Evolutionary conservation across 2,113 vertebrate species (phyloP), one percentile per base, ranked within the genome.

Genomic region (Melierax canorus): DNA sequence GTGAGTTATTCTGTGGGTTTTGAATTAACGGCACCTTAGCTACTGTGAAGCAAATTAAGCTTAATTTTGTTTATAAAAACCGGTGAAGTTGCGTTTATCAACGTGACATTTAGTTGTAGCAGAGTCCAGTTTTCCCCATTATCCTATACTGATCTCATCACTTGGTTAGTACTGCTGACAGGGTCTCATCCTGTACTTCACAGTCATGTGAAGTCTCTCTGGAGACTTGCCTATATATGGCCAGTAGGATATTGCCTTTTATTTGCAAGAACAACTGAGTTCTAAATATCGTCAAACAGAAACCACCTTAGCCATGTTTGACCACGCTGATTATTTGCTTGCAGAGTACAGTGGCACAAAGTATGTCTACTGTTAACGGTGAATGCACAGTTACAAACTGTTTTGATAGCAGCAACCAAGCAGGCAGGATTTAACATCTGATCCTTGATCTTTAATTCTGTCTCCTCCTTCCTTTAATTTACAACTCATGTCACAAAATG

Each of bases 11-110:
- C 91, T 79, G 79, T 66, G 71, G 74, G 46, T 85, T 96, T 97
- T 98, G 96, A 98, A 98, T 96, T 94, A 97, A 98, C 75, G 50
- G 97, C 95, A 97, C 97, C 96, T 97, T 98, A 96, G 90, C 95
- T 69, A 94, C 86, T 55, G 87, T 96, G 95, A 97, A 97, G 96
- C 97, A 97, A 98, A 98, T 92, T 75, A 97, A 96, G 93, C 95
- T 97, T 97, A 97, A 97, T 97, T 98, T 97, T 98, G 97, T 98
- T 97, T 97, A 96, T 97, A 97, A 98, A 97, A 98, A 80, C 6
- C 63, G 90, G 90, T 72, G 91, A 91, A 77, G 95, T 87, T 95
- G 95, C 94, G 36, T 97, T 98, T 98, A 97, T 96, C 96, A 93
- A 96, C 92, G 85, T 67, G 94, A 89, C 93, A 62, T 95, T 92